phyloP scores from a whole-genome alignment of 2,113 vertebrate species.

The Osmerus eperlanus region DNA sequence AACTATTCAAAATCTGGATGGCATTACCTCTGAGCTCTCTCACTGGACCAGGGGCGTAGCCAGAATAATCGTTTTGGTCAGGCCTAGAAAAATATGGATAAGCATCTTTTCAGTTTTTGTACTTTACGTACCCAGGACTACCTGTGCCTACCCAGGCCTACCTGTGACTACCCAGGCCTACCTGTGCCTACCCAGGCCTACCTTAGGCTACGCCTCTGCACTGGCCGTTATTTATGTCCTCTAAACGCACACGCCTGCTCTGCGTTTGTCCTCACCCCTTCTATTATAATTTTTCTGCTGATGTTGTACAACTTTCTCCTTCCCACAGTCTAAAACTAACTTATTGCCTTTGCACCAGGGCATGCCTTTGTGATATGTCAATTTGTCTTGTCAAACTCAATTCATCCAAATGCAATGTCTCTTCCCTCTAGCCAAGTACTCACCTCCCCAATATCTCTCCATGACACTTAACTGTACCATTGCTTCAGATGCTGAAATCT shows the following conservation, averaged over 20 bases:
- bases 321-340: constrained; percentile 1
- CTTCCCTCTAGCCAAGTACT: constrained; percentile 13
- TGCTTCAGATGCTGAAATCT: neutral
- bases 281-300: neutral
- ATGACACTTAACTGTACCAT: neutral
- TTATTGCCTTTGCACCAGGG: constrained; percentile 9
- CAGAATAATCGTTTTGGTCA: too few species aligned
- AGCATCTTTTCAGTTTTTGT: too few species aligned
- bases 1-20: too few species aligned
- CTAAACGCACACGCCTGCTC: neutral
- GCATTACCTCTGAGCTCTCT: neutral
- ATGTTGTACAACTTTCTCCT: constrained; percentile 2
- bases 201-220: too few species aligned
- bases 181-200: too few species aligned
- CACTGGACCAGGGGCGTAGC: neutral
- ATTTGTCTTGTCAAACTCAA: constrained; percentile 23
- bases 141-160: too few species aligned
- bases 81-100: too few species aligned
- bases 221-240: neutral
- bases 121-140: too few species aligned
- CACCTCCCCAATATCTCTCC: constrained; percentile 1
- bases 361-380: constrained; percentile 11
- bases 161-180: too few species aligned
- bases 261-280: neutral
- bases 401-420: constrained; percentile 6